Base-by-base conservation (phyloP, 2,113 vertebrate genomes). In the Emydura subglobosa region DNA sequence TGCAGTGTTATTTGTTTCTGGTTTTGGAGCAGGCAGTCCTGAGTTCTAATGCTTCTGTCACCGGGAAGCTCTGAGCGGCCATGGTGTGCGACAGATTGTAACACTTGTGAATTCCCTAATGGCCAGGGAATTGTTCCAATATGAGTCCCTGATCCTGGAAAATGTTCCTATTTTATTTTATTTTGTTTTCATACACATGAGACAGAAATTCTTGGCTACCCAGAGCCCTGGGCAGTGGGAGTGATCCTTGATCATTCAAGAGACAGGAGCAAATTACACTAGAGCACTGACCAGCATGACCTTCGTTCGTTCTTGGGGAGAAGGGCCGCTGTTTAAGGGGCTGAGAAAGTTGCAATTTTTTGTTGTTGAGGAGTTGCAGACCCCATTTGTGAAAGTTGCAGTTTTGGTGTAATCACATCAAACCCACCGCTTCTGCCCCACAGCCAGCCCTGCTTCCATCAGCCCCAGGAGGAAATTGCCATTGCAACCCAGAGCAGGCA, bases 41-140 rank as follows among this genome's bases (percentile, higher is more conserved):
- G 61, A 68, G 17, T n/a, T 4, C 7, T 4, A 16, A 39, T 44
- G 31, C 19, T 54, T 79, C 51, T 61, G 47, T 31, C 90, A 11
- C 2, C 24, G 12, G 10, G 59, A 59, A n/a, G 22, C 27, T 39
- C 17, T 49, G 50, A 25, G 47, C 74, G 79, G 22, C 10, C 44
- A 3, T 0, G 0, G 68, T 0, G 1, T 80, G 42, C 53, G 5
- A 54, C 57, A 8, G 34, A 21, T 34, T 55, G 14, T 53, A 31
- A 51, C 17, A 55, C 3, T 4, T 49, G 2, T 5, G 39, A 84
- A 50, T 87, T 84, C 21, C 84, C 84, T 50, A 17, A 14, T 29
- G 54, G 27, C 12, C 0, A 0, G 54, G 84, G 57, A 16, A 29
- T 68, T 76, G 5, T 90, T 53, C 74, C 47, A 34, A 44, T 42